phyloP scores from a whole-genome alignment of 30 jellyfish, hydroid and myxozoan genomes.

The Turritopsis dohrnii region DNA sequence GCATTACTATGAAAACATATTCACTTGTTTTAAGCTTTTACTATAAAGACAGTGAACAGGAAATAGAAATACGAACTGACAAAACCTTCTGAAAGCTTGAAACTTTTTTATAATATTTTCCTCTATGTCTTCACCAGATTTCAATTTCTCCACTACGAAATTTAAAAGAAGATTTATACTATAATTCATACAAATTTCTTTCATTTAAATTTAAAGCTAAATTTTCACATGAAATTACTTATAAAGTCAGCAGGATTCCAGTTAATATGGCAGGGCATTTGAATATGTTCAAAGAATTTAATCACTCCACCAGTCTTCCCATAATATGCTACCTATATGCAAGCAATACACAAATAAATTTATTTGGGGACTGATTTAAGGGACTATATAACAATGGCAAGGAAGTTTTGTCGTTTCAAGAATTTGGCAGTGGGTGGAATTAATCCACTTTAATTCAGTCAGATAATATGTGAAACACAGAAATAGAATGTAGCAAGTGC shows the following conservation, averaged over 20 bases:
- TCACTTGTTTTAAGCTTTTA: background rate
- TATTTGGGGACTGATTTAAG: background rate
- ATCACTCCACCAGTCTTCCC: slow-evolving; percentile 40
- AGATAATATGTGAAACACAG: too few species aligned
- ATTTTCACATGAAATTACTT: slow-evolving; percentile 24
- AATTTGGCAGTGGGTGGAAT: background rate
- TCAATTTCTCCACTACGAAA: slow-evolving; percentile 48
- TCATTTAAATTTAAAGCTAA: background rate
- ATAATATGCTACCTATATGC: slow-evolving; percentile 34
- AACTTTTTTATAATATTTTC: slow-evolving; percentile 29
- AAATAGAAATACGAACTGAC: background rate
- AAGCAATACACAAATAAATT: background rate
- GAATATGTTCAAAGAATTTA: slow-evolving; percentile 38
- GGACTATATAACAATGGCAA: background rate
- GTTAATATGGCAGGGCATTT: slow-evolving; percentile 50
- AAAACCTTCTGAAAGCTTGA: slow-evolving; percentile 12
- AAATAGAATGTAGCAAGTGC: too few species aligned
- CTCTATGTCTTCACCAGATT: slow-evolving; percentile 36
- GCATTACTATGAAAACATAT: background rate
- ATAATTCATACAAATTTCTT: background rate
- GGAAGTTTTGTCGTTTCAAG: background rate
- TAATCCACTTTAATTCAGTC: too few species aligned
- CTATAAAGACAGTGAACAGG: background rate
- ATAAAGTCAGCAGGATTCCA: slow-evolving; percentile 77
- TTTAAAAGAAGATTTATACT: background rate